Conservation (phyloP, 2,888 invertebrate genomes). For the Diadromus collaris region DNA sequence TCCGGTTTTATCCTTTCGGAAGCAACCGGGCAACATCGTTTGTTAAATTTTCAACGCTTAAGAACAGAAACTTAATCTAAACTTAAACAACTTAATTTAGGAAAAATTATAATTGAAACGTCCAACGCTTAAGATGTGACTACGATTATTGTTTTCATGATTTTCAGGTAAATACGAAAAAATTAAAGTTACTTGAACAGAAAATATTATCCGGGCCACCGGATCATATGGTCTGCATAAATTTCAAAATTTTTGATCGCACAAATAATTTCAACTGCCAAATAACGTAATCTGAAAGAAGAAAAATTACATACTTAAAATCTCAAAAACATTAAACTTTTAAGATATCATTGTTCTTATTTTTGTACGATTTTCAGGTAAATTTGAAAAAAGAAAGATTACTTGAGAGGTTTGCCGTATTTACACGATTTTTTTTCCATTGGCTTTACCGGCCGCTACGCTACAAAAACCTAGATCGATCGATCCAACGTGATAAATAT, state of each 20-base stretch:
- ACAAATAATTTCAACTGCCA: no score
- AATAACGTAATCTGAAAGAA: no score
- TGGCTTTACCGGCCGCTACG: background rate
- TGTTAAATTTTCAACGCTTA: background rate
- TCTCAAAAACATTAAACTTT: background rate
- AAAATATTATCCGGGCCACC: no score
- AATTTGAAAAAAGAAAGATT: background rate
- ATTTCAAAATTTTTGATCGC: no score
- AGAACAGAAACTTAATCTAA: background rate
- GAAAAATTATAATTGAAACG: background rate
- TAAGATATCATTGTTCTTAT: background rate
- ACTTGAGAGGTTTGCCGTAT: background rate
- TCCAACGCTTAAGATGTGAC: background rate
- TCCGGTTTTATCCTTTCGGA: background rate
- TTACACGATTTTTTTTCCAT: background rate
- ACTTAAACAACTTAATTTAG: background rate
- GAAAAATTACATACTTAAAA: no score
- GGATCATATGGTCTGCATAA: no score
- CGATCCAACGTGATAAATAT: conserved; percentile 35
- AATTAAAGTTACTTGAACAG: background rate
- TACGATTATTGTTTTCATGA: background rate
- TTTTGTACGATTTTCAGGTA: background rate
- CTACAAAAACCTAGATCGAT: conserved; percentile 35
- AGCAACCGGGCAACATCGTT: background rate
- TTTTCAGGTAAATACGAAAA: background rate